Evolutionary conservation across 2,113 vertebrate species (phyloP).

Genomic region (Montifringilla adamsi): DNA sequence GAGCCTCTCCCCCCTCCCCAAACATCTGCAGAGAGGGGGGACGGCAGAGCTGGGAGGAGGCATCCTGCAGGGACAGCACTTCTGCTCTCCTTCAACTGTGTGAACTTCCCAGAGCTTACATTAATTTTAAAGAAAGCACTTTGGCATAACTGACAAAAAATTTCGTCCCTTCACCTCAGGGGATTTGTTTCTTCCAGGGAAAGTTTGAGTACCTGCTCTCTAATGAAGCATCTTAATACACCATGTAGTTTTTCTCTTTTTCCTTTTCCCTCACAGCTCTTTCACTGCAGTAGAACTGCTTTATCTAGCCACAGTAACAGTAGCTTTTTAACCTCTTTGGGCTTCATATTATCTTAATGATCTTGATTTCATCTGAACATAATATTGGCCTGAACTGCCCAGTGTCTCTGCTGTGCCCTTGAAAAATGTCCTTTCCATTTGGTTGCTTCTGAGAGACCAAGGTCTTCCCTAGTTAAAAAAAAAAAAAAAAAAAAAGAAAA

Average conservation of each 20-base stretch:
- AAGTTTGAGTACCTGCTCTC: constrained; percentile 1
- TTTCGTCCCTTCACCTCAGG: neutral
- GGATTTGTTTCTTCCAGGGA: constrained; percentile 1
- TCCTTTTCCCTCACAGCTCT: neutral
- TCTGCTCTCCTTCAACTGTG: neutral
- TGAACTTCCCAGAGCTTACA: neutral
- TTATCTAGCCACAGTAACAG: neutral
- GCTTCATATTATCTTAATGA: neutral
- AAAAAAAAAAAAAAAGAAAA: neutral
- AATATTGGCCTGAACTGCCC: neutral
- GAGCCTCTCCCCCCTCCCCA: constrained; percentile 8
- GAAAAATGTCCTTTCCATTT: neutral
- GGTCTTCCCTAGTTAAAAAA: neutral
- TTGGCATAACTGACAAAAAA: neutral
- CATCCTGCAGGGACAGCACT: constrained; percentile 18
- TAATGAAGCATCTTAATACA: neutral
- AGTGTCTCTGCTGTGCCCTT: neutral
- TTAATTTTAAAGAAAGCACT: constrained; percentile 44
- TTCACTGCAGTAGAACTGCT: neutral
- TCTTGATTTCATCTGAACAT: neutral
- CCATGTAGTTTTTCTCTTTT: neutral
- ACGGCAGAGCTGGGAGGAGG: neutral
- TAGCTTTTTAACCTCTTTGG: neutral
- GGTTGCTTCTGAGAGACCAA: neutral
- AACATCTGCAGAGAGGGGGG: constrained; percentile 18